Conservation (phyloP, 1,140 invertebrate genomes). For the Linepithema humile region DNA sequence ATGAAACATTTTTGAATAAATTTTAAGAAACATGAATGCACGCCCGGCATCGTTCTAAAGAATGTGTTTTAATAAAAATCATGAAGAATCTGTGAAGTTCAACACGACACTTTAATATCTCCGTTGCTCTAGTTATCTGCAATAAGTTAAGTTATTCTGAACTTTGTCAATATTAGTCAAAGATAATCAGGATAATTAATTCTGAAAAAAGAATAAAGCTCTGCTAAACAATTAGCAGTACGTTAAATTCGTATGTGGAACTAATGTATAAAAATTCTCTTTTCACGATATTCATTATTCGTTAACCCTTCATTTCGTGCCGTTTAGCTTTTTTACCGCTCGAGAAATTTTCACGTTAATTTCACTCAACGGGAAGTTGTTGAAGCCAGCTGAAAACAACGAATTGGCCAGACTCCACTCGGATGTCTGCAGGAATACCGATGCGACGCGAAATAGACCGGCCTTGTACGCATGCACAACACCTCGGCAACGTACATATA, state of each 20-base stretch:
- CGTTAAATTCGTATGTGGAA: not conserved
- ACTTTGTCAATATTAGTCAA: too few relatives aligned
- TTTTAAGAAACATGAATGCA: not conserved
- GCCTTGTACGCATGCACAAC: conserved; percentile 32
- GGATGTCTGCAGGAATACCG: conserved; percentile 37
- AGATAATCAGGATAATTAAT: too few relatives aligned
- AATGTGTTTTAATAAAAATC: not conserved
- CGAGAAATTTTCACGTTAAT: conserved; percentile 8
- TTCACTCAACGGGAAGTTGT: conserved; percentile 7
- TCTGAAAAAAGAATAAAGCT: too few relatives aligned
- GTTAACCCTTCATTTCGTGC: not conserved
- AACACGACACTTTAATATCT: too few relatives aligned
- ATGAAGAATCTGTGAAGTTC: too few relatives aligned
- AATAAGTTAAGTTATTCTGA: too few relatives aligned
- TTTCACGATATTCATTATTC: not conserved
- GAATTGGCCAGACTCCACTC: conserved; percentile 19
- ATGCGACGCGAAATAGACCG: conserved; percentile 43
- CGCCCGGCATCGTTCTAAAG: too few relatives aligned
- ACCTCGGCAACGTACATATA: conserved; percentile 13
- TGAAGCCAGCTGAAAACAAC: conserved; percentile 21
- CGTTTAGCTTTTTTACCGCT: not conserved
- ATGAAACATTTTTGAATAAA: not conserved
- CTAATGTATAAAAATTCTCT: not conserved
- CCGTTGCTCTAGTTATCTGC: too few relatives aligned
- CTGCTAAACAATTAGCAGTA: too few relatives aligned